Base-by-base conservation (phyloP, 2,888 invertebrate genomes). In the Oxyteleia sp. region DNA sequence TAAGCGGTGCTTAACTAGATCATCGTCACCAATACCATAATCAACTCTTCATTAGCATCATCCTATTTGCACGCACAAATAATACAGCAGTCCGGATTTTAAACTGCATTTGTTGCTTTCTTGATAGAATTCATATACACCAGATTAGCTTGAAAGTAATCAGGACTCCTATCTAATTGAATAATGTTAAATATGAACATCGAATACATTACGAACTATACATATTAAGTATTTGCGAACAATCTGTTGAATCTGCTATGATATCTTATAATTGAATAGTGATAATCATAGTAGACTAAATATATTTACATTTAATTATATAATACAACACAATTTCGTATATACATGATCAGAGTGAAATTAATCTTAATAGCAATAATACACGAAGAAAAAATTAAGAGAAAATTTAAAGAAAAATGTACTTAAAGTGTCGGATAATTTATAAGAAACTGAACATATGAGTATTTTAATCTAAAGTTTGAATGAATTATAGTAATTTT, bases 1-100 rank as follows among this genome's bases (percentile, higher is more conserved):
- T 90, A 91, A 91, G 90, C 89, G 90, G 89, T 82, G 85, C 85
- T 90, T 91, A 91, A 91, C 89, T 88, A 88, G 90, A 91, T 91
- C 88, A 91, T 88, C 88, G 90, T 90, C 89, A 90, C 91, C 90
- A 90, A 91, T 91, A 91, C 91, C 88, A 89, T 87, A 90, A 91
- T 91, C 91, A 91, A 90, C 89, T 88, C 86, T 86, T 91, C 90
- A 90, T 91, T 91, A 91, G 89, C 87, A 88, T 90, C 89, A 87
- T 87, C 87, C 89, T 90, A 88, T 90, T 91, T 91, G 87, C 89
- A 84, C 80, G 81, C 72, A 84, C 85, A 87, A 88, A 88, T 87
- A 87, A 86, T 86, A 83, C 81, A 51, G 69, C 35, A 38, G 47
- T 32, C 69, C 71, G 51, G 82, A 84, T 87, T 86, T 86, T 74